Conservation (phyloP, 2,113 vertebrate species). For the Hippocampus abdominalis region DNA sequence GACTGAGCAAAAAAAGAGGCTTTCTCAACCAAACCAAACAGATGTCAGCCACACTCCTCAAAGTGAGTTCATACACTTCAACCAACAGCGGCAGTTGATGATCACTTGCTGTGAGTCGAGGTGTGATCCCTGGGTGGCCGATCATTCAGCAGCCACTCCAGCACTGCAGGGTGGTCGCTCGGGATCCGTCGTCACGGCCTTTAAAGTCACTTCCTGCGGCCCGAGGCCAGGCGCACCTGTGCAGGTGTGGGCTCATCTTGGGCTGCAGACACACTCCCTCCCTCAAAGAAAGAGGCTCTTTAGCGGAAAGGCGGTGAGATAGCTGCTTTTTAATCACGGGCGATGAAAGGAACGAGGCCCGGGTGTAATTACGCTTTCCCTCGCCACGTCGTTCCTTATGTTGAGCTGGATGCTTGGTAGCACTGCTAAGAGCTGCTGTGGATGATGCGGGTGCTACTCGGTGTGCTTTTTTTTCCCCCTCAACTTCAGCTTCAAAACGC, state of each 20-base stretch:
- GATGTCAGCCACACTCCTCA: background rate
- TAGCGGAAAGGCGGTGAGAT: slow-evolving; percentile 1
- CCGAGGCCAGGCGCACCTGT: slow-evolving; percentile 63
- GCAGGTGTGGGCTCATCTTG: slow-evolving; percentile 57
- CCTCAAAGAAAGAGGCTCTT: background rate
- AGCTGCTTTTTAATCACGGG: slow-evolving; percentile 62
- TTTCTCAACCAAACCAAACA: too few relatives aligned
- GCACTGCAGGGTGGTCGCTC: slow-evolving; percentile 19
- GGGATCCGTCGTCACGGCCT: slow-evolving; percentile 57
- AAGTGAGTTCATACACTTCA: background rate
- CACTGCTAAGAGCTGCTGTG: slow-evolving; percentile 16
- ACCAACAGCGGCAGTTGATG: background rate
- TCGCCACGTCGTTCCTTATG: slow-evolving; percentile 19
- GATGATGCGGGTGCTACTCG: slow-evolving; percentile 34
- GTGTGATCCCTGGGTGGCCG: slow-evolving; percentile 2
- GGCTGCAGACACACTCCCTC: background rate
- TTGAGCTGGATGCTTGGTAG: background rate
- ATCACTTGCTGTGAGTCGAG: background rate
- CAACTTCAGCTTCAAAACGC: background rate
- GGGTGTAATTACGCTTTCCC: slow-evolving; percentile 55
- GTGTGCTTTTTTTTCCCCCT: slow-evolving; percentile 7
- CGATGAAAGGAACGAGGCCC: slow-evolving; percentile 56
- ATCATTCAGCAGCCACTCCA: slow-evolving; percentile 40
- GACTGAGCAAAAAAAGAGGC: too few relatives aligned
- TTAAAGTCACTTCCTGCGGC: slow-evolving; percentile 70